phyloP scores from a whole-genome alignment of 1,140 invertebrate genomes.

The Drosophila ohnishii region DNA sequence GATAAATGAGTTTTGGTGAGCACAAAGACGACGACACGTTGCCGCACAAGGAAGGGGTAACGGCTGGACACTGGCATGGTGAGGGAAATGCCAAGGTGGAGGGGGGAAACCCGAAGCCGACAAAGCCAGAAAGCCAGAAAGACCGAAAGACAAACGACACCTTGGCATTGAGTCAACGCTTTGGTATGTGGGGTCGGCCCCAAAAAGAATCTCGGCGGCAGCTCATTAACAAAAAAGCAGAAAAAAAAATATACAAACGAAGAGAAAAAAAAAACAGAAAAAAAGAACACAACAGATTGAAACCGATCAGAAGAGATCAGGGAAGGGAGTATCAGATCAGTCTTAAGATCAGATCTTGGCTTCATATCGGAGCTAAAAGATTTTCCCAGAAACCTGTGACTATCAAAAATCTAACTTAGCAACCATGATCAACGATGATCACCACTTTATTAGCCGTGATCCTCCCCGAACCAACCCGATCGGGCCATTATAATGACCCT shows the following conservation, averaged over 20 bases:
- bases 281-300: not conserved
- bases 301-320: not conserved
- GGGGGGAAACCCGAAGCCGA: conserved; percentile 49
- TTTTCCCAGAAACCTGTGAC: not conserved
- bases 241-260: conserved; percentile 18
- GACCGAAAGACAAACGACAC: conserved; percentile 74
- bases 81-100: not conserved
- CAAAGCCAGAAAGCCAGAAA: conserved; percentile 61
- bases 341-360: not conserved
- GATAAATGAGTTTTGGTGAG: conserved; percentile 80
- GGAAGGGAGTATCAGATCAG: not conserved
- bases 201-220: conserved; percentile 51
- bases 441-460: not conserved
- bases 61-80: conserved; percentile 6
- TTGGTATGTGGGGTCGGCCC: conserved; percentile 61
- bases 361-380: too few species aligned
- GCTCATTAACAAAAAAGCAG: conserved; percentile 61
- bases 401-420: not conserved
- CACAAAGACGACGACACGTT: conserved; percentile 80
- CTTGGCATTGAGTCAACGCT: conserved; percentile 78
- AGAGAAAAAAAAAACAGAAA: not conserved
- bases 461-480: not conserved
- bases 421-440: not conserved
- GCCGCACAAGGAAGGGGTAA: conserved; percentile 25
- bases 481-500: not conserved